Evolutionary conservation across 35 echinoderm and acorn worm species (phyloP), one percentile per base, ranked within the genome.

Genomic region (Nesometra sesokonis): DNA sequence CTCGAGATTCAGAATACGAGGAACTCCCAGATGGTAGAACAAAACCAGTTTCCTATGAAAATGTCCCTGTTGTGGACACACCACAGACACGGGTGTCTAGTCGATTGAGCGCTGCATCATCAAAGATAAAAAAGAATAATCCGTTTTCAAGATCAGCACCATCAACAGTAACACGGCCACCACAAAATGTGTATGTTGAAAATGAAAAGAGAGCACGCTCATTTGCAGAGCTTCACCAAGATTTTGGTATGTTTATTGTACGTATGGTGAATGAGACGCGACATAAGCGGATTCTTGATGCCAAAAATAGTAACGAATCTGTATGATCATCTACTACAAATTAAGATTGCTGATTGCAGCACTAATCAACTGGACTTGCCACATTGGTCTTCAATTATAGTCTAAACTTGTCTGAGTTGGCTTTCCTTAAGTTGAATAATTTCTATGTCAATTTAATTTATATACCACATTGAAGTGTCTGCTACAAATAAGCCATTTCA

Each of bases 211-310:
- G 82, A 84, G 82, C 92, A 17, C 46, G 96, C 30, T 90, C 92
- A 31, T 99, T 99, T 78, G 36, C 90, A 17, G 96, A 99, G 36
- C 92, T 99, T 90, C 96, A 99, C 30, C 85, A 89, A 37, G 93
- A 99, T 33, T 99, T 99, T 88, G 96, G 96, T 17, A 82, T 99
- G 78, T 86, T 99, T 19, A 91, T 99, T 52, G 90, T 99, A 0
- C 84, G 92, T 77, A 99, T 94, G 83, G 86, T 99, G 46, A 99
- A 94, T 77, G 77, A 92, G 80, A 89, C 84, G 46, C 33, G 92
- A 47, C 93, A 92, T 17, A 90, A 81, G 82, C 32, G 81, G 11
- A 38, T 17, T 0, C 81, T 67, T 9, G 52, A 67, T 27, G 9
- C 52, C 23, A 67, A 67, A 17, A 27, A 67, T 67, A 67, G 52